Evolutionary conservation across 2,113 vertebrate species (phyloP), one percentile per base, ranked within the genome.

Genomic region (Poeciliopsis prolifica): DNA sequence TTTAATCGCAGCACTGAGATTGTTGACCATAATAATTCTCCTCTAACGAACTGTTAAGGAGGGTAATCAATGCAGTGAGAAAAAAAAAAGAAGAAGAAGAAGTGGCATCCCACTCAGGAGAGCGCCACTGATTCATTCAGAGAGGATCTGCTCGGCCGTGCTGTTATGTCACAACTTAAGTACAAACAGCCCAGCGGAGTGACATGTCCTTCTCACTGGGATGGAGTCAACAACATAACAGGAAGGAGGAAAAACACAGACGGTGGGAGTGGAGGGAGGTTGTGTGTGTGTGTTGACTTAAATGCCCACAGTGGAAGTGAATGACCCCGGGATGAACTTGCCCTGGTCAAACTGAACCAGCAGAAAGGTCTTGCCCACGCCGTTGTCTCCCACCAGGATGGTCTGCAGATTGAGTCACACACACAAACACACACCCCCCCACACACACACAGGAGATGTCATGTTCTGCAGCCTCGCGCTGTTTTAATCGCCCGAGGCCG

Each of bases 311-410:
- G 96, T 97, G 72, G 96, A 95, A 0, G 96, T 94, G 93, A 97
- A 97, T 80, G 96, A 97, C 68, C 96, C 95, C 0, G 94, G 81
- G 74, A 96, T 93, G 91, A 96, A 97, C 88, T 98, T 98, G 77
- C 96, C 96, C 94, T 97, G 96, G 89, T 97, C 95, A 74, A 95
- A 96, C 90, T 97, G 96, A 58, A 96, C 97, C 86, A 97, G 92
- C 65, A 97, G 93, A 37, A 96, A 97, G 0, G 96, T 97, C 92
- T 97, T 97, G 61, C 96, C 95, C 87, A 96, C 96, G 0, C 95
- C 95, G 0, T 96, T 96, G 94, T 97, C 95, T 33, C 96, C 96
- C 0, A 96, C 94, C 77, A 97, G 92, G 91, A 97, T 96, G 0
- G 95, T 98, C 96, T 98, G 94, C 48, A 86, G 77, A 86, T 72